Evolutionary conservation across 2,888 invertebrate genomes (phyloP), one percentile per base, ranked within the genome.

Genomic region (Platerodrilus igneus): DNA sequence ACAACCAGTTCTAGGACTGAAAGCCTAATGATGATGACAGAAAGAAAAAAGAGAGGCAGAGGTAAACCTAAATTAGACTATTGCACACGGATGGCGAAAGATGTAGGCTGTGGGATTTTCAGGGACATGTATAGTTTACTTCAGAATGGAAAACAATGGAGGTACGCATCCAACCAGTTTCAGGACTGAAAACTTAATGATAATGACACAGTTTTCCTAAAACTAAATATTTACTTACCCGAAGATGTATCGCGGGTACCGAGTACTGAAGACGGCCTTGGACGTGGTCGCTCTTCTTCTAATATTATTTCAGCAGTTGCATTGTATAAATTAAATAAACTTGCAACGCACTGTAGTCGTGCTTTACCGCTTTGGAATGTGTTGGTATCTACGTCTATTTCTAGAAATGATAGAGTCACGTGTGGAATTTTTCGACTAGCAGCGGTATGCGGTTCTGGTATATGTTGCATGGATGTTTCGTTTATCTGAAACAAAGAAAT

Each of bases 231-330:
- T n/a, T n/a, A n/a, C 35, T 45, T 45, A 55, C 55, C 53, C 38
- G 52, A 48, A 17, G 51, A 43, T 22, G 50, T 37, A 38, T 53
- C 51, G n/a, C 52, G 37, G 27, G 82, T 83, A 55, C 83, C 83
- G 54, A 84, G 69, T 56, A 85, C 83, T 39, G 83, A 82, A 45
- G 84, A 83, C 55, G 83, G 78, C 66, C 81, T 76, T 53, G 84
- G 78, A 66, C 81, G 75, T 42, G 85, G 84, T 58, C 79, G 78
- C 66, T 84, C 83, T 70, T 84, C 83, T 64, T 81, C 81, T 57
- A 84, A 72, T 54, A 77, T 70, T 48, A 78, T 69, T 63, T 78
- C 80, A 36, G 76, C 73, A 50, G 77, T 72, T 52, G 76, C 73
- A 51, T 75, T 73, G 66, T 83, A 81, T 54, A 83, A 70, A 63